Evolutionary conservation across 2,888 invertebrate genomes (phyloP).

Genomic region (Frankliniella fusca): DNA sequence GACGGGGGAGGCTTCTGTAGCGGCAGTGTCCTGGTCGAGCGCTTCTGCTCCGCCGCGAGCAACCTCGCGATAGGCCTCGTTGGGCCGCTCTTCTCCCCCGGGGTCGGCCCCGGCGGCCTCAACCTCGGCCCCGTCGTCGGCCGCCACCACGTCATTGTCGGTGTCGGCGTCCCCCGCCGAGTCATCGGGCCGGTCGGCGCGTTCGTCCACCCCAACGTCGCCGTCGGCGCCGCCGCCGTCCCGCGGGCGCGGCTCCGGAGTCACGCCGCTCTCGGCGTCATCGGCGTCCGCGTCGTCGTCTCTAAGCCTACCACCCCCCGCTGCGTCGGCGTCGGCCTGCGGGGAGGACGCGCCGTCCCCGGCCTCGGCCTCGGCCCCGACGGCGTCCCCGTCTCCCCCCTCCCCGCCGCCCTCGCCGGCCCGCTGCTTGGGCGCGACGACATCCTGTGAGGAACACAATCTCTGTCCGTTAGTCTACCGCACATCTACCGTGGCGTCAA

Average conservation of each 20-base stretch:
- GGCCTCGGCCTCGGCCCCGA: neutral
- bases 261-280: neutral
- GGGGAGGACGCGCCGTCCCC: neutral
- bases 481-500: neutral
- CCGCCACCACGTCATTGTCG: neutral
- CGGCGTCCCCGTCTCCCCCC: neutral
- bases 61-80: too few species aligned
- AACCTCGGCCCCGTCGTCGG: neutral
- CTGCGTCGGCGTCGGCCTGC: neutral
- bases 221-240: neutral
- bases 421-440: neutral
- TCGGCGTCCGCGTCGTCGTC: neutral
- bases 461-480: neutral
- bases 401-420: neutral
- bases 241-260: neutral
- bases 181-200: neutral
- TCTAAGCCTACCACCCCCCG: neutral
- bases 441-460: constrained; percentile 14
- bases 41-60: too few species aligned
- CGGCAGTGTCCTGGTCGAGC: too few species aligned
- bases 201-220: neutral
- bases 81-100: neutral
- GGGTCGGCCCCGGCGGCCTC: neutral
- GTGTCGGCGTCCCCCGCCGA: neutral
- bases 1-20: neutral